phyloP scores from a whole-genome alignment of 1,140 invertebrate genomes.

The Belonocnema kinseyi region DNA sequence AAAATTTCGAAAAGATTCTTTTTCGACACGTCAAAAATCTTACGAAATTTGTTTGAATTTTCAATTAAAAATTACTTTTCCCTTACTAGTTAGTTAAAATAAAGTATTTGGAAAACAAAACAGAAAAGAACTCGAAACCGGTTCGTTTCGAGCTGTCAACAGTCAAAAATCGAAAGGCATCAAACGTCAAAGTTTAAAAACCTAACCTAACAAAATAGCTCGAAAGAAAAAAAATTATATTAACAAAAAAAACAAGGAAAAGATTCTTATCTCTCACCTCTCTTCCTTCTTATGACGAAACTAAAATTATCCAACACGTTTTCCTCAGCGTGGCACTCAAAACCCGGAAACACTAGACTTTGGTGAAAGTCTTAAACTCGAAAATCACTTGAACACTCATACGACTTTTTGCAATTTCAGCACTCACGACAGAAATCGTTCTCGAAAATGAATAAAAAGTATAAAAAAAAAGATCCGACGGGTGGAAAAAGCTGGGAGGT shows the following conservation, averaged over 20 bases:
- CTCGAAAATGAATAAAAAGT: not conserved
- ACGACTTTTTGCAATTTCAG: not conserved
- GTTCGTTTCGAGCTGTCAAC: too few relatives aligned
- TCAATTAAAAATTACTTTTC: too few relatives aligned
- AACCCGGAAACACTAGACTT: not conserved
- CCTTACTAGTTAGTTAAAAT: too few relatives aligned
- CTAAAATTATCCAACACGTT: constrained; percentile 6
- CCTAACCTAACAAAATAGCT: constrained; percentile 4
- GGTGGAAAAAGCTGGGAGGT: constrained; percentile 1
- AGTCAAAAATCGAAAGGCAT: too few relatives aligned
- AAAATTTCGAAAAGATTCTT: too few relatives aligned
- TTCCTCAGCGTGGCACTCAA: not conserved
- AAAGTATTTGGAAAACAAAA: too few relatives aligned
- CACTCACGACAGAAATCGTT: not conserved
- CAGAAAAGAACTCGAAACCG: too few relatives aligned
- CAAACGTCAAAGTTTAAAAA: not conserved
- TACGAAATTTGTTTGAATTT: too few relatives aligned
- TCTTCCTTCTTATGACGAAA: not conserved
- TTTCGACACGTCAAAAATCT: too few relatives aligned
- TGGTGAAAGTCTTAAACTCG: constrained; percentile 16
- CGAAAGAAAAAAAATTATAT: not conserved
- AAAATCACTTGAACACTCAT: not conserved
- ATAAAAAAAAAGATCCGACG: not conserved
- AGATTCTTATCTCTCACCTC: not conserved
- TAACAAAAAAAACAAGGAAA: not conserved